Evolutionary conservation across 2,113 vertebrate species (phyloP).

Genomic region (Pavo muticus): DNA sequence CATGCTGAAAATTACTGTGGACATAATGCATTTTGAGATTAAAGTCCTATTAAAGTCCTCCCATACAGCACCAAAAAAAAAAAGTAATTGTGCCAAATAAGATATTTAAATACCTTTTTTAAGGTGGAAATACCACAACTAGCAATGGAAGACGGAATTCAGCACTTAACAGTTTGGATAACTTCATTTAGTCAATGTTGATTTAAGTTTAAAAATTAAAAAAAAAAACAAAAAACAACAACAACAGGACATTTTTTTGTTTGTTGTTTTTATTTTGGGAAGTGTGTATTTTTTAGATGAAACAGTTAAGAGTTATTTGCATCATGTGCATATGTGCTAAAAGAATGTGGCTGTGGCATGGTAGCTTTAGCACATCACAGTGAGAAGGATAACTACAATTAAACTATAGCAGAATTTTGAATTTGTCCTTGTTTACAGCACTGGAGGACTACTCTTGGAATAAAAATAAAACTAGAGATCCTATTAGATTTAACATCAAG

Average conservation of each 20-base stretch:
- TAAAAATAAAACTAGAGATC: neutral
- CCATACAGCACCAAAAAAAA: neutral
- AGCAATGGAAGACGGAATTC: neutral
- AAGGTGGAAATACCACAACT: neutral
- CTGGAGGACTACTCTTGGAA: neutral
- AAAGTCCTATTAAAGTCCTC: neutral
- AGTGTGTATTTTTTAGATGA: neutral
- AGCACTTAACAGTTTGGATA: neutral
- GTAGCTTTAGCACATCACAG: neutral
- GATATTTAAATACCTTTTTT: neutral
- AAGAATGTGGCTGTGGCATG: neutral
- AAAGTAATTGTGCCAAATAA: neutral
- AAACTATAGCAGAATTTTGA: neutral
- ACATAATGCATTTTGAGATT: neutral
- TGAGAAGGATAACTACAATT: neutral
- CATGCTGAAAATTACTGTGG: neutral
- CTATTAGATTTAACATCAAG: neutral
- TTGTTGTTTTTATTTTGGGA: neutral
- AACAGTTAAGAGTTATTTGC: neutral
- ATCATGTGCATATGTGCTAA: accelerated
- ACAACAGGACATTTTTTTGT: neutral
- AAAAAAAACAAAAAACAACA: neutral
- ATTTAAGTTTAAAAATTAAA: neutral
- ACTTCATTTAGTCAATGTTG: neutral
- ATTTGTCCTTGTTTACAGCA: neutral